A percentile compares a stretch with the other conserved stretches of the same genome.
Conservation (phyloP, 2,113 vertebrate species). For the Verasper variegatus region DNA sequence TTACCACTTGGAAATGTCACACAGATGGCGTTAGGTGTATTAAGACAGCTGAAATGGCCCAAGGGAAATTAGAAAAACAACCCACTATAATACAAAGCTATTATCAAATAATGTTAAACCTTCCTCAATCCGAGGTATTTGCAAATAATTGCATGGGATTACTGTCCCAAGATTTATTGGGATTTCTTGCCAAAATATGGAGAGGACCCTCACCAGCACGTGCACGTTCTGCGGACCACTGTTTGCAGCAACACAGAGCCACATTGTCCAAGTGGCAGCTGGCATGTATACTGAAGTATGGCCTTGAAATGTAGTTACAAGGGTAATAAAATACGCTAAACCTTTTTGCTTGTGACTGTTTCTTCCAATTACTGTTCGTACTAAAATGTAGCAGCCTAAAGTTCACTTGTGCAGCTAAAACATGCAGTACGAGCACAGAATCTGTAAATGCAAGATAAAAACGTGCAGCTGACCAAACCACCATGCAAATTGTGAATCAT, state of each 20-base stretch:
- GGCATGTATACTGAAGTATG: constrained; percentile 16
- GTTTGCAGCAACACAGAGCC: constrained; percentile 14
- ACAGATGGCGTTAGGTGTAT: neutral
- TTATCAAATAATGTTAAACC: constrained; percentile 6
- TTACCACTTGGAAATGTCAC: neutral
- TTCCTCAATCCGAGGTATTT: neutral
- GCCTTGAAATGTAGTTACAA: constrained; percentile 19
- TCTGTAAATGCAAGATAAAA: neutral
- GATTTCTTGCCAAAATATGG: neutral
- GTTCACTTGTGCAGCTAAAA: neutral
- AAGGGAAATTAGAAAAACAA: neutral
- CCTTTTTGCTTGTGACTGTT: constrained; percentile 3
- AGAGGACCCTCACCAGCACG: neutral
- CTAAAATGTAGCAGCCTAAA: neutral
- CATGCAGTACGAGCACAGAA: neutral
- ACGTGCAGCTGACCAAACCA: neutral
- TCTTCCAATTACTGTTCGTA: neutral
- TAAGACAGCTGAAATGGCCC: neutral
- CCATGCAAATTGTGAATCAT: neutral
- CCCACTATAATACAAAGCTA: neutral
- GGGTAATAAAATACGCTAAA: constrained; percentile 3
- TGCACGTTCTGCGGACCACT: neutral
- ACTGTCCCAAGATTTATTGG: neutral
- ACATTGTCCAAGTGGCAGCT: constrained; percentile 26
- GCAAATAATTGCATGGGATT: constrained; percentile 1